Percentiles rank a stretch among this genome's conserved stretches.
Conservation (phyloP, 2,113 vertebrate species). For the Hypocryptadius cinnamomeus region DNA sequence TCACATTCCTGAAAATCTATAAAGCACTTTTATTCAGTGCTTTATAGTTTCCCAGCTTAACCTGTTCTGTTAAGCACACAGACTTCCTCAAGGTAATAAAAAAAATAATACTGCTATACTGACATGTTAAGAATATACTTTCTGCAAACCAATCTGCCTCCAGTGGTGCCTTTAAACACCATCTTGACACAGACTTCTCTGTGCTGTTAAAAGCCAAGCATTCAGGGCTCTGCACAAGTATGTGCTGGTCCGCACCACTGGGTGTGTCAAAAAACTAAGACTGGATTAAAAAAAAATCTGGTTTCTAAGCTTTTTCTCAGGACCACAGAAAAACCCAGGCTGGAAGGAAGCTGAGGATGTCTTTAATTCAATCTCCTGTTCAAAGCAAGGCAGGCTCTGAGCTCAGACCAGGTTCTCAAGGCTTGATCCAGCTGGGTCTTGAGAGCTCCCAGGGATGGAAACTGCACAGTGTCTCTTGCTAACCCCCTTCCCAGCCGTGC, state of each 20-base stretch:
- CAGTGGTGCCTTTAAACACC: background rate
- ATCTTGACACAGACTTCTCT: background rate
- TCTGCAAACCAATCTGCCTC: background rate
- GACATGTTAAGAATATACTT: background rate
- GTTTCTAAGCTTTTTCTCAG: background rate
- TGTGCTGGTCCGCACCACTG: background rate
- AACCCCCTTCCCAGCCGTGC: background rate
- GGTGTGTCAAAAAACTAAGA: background rate
- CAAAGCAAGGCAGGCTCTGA: background rate
- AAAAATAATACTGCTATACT: background rate
- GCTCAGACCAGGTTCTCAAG: background rate
- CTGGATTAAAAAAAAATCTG: background rate
- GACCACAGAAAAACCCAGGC: background rate
- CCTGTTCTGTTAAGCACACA: background rate
- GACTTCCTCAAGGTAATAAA: background rate
- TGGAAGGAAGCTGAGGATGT: background rate
- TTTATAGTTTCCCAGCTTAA: background rate
- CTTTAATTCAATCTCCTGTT: background rate
- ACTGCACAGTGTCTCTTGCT: background rate
- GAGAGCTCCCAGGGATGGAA: background rate
- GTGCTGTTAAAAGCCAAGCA: background rate
- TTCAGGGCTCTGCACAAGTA: background rate
- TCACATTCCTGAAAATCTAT: background rate
- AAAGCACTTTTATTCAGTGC: background rate
- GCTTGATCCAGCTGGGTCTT: background rate